A percentile compares a stretch with the other conserved stretches of the same genome.
phyloP scores from a whole-genome alignment of 2,113 vertebrate species.

The Acrocephalus kingi region DNA sequence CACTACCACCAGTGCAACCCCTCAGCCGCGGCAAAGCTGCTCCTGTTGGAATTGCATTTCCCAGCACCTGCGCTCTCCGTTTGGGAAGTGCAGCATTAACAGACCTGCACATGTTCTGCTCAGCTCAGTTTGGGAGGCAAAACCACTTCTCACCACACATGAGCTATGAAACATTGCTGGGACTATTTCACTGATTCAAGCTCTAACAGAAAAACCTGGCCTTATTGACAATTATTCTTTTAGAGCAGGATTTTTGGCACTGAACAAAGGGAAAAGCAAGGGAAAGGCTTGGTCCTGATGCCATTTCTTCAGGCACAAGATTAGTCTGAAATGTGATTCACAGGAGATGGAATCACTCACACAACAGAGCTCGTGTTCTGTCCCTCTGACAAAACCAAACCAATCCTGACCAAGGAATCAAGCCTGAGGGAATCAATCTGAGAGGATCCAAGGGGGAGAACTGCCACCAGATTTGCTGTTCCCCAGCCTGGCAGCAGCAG shows the following conservation, averaged over 20 bases:
- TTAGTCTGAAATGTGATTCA: not conserved
- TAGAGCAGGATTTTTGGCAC: not conserved
- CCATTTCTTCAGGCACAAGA: not conserved
- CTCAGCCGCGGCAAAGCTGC: not conserved
- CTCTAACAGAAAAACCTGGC: not conserved
- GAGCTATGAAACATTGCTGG: not conserved
- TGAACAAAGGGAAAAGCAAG: not conserved
- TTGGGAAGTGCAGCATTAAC: fast-evolving
- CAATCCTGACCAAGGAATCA: not conserved
- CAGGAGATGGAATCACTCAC: not conserved
- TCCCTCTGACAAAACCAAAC: not conserved
- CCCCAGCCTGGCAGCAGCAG: not conserved
- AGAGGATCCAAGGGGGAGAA: not conserved
- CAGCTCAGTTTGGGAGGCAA: not conserved
- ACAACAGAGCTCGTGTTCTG: not conserved
- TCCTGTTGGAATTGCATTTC: not conserved
- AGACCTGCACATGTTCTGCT: fast-evolving
- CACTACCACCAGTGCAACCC: not conserved
- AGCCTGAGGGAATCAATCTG: not conserved
- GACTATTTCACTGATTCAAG: not conserved
- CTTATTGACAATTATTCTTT: not conserved
- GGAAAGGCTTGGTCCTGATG: not conserved
- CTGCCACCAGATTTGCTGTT: not conserved
- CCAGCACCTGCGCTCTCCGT: fast-evolving
- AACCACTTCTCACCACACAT: not conserved